Conservation (phyloP, 2,888 invertebrate species). For the Hemaris fuciformis region DNA sequence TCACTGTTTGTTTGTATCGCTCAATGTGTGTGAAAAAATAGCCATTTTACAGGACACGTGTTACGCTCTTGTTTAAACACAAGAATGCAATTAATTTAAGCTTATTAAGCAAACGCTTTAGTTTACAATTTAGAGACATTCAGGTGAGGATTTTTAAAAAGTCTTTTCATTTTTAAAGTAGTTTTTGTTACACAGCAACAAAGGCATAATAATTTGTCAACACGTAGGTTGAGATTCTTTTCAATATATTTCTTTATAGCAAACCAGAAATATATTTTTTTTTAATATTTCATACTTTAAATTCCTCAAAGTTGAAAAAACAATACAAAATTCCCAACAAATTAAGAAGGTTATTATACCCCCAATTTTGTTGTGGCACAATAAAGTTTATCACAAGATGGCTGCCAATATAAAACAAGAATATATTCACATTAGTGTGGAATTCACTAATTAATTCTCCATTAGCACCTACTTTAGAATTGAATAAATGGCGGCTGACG, state of each 20-base stretch:
- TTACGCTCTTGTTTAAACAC: background rate
- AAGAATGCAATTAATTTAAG: background rate
- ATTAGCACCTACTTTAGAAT: background rate
- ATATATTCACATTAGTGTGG: background rate
- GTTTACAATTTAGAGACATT: background rate
- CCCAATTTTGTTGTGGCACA: background rate
- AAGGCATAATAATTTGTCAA: background rate
- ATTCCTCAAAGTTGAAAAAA: background rate
- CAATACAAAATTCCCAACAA: background rate
- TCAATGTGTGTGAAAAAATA: background rate
- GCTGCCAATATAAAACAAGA: background rate
- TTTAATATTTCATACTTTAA: background rate
- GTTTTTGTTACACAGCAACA: background rate
- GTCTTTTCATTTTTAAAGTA: too few species aligned
- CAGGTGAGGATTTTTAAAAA: background rate
- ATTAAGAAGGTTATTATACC: background rate
- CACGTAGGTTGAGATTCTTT: background rate
- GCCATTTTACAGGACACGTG: constrained; percentile 1
- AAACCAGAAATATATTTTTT: background rate
- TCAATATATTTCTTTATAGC: background rate
- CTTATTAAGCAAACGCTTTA: background rate
- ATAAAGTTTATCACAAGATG: constrained; percentile 3
- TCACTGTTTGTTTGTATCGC: background rate
- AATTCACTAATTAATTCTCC: constrained; percentile 7
- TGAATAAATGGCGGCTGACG: background rate